Base-by-base conservation (phyloP, 2,888 invertebrate species). In the Amblyjoppa proteus region DNA sequence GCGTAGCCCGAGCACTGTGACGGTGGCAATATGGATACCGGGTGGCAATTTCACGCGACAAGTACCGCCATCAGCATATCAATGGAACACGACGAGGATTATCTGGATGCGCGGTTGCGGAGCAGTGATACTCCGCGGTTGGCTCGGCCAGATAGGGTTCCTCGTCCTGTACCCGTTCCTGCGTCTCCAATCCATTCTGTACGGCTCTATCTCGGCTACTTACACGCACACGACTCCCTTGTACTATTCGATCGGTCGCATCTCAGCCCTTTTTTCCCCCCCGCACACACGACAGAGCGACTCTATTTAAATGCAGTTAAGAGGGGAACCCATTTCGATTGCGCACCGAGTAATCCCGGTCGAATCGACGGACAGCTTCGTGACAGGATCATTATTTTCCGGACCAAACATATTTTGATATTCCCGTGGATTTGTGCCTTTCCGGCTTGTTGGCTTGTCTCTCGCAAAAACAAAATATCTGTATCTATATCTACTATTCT, bases 21-120 rank as follows among this genome's bases (percentile, higher is more conserved):
- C 45, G 45, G 13, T 16, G 45, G 45, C 91, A 93, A 91, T 91
- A 91, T 90, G 89, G 87, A 84, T 91, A 91, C 92, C 92, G 92
- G 92, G 91, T 93, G 93, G 93, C 94, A 94, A 94, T 94, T 94
- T 94, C 94, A 94, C 93, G 94, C 93, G 94, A 94, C 94, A 94
- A 93, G 93, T 94, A 92, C 92, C 90, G 89, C 86, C 92, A 94
- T 94, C 94, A 94, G 93, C 94, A 94, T 94, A 94, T 94, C 94
- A 94, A 94, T 94, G 90, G 93, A 88, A 89, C 45, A 58, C 89
- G 81, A 73, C 81, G 87, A 88, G 93, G 94, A 94, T 94, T 93
- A 94, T 93, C 93, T 91, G 91, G 89, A 90, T 92, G 92, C 83
- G 83, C 77, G 83, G 86, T 83, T 92, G 90, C 91, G 90, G 70